These are phyloP conservation scores for Tautogolabrus adspersus DNA, from an alignment of 2,113 vertebrate species.

Conservation along the genomic window DNA sequence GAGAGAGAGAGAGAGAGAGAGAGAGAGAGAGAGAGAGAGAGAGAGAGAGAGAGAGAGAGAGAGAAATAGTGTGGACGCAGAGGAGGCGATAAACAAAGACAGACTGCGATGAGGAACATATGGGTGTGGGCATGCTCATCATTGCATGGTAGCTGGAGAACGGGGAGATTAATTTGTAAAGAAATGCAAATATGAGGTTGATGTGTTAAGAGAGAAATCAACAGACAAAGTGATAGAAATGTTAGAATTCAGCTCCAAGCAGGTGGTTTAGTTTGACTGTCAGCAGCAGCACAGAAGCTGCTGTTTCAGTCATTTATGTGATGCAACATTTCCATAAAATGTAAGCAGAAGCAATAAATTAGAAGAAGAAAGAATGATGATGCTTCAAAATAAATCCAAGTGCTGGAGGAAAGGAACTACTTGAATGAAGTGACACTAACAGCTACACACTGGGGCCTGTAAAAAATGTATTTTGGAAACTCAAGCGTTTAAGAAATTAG, in stretches of 20 bases:
- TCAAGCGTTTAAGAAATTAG: too few species aligned
- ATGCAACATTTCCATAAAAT: conserved; percentile 26
- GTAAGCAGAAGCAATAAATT: conserved; percentile 3
- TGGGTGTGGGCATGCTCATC: conserved; percentile 19
- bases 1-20: conserved; percentile 5
- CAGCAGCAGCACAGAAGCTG: conserved; percentile 4
- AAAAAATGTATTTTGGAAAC: background rate
- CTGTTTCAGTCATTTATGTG: background rate
- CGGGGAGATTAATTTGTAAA: conserved; percentile 22
- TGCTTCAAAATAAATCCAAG: background rate
- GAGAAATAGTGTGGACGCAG: conserved; percentile 1
- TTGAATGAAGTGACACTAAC: background rate
- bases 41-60: conserved; percentile 8
- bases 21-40: too few species aligned
- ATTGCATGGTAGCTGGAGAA: conserved; percentile 2
- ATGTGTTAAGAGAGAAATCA: background rate
- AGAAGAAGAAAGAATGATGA: background rate
- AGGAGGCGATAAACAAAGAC: conserved; percentile 38
- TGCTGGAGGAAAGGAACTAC: background rate
- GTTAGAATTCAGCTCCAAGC: background rate
- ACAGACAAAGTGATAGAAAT: conserved; percentile 4
- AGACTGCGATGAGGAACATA: conserved; percentile 39
- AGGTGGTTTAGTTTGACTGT: conserved; percentile 27
- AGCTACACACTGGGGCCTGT: background rate
- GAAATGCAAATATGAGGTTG: conserved; percentile 14